A percentile compares a stretch with the other conserved stretches of the same genome.
phyloP scores from a whole-genome alignment of 2,797 vertebrate species.

The Ciconia nigra region DNA sequence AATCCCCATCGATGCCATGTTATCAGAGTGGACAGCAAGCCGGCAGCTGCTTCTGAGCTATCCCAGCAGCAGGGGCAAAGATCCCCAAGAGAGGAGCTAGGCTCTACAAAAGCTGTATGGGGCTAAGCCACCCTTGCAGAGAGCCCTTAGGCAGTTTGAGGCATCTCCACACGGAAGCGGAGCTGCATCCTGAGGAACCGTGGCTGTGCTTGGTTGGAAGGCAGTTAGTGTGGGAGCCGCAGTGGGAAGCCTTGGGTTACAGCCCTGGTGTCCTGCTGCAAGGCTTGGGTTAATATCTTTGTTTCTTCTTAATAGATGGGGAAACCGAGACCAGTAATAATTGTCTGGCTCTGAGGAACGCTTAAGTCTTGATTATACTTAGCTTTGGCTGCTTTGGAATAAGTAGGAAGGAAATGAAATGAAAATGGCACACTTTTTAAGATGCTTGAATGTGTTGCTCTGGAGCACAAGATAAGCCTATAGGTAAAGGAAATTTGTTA shows the following conservation, averaged over 20 bases:
- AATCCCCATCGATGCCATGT: neutral
- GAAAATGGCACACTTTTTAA: conserved; percentile 10
- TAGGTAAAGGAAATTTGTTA: conserved; percentile 42
- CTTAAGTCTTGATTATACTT: conserved; percentile 53
- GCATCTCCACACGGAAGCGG: fast-evolving
- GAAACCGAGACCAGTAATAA: conserved; percentile 6
- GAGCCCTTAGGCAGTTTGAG: neutral
- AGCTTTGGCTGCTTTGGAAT: conserved; percentile 42
- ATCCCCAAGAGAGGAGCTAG: neutral
- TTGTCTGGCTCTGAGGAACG: conserved; percentile 31
- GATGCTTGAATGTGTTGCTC: neutral
- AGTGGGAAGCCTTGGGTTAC: neutral
- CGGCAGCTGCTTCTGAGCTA: neutral
- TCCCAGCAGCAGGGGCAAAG: neutral
- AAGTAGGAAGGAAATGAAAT: conserved; percentile 54
- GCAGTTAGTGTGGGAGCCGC: neutral
- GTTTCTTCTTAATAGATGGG: neutral
- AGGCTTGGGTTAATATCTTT: conserved; percentile 1
- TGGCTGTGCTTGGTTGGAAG: neutral
- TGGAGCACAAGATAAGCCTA: conserved; percentile 47
- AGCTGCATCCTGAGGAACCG: fast-evolving
- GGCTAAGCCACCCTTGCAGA: neutral
- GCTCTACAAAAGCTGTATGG: fast-evolving
- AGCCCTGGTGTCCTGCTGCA: neutral
- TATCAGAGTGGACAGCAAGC: neutral